Conservation (phyloP, 2,888 invertebrate genomes). For the Rapana venosa region DNA sequence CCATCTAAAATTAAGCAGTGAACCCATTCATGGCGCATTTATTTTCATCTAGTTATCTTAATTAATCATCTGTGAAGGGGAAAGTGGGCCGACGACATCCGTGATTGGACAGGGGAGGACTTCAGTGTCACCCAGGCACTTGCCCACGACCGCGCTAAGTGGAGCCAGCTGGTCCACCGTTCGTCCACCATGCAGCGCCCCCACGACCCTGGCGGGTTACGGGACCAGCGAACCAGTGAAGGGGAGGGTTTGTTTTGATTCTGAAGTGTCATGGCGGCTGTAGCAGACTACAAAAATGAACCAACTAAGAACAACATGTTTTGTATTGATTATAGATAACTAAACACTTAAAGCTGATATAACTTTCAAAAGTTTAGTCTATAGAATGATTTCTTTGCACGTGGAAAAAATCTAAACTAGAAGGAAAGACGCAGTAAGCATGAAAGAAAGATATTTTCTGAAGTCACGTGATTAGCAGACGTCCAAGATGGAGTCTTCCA, state of each 20-base stretch:
- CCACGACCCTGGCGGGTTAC: not conserved
- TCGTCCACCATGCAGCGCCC: not conserved
- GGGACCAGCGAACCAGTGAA: no score
- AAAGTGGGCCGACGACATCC: not conserved
- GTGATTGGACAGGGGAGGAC: not conserved
- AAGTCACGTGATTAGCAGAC: slow-evolving; percentile 38
- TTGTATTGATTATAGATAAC: not conserved
- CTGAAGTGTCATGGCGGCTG: slow-evolving; percentile 26
- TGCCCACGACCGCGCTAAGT: not conserved
- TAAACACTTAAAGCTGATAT: not conserved
- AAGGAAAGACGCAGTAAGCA: not conserved
- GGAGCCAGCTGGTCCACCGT: not conserved
- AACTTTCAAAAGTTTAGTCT: not conserved
- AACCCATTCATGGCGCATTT: no score
- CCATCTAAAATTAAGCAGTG: no score
- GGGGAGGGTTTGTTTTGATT: not conserved
- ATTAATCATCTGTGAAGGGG: not conserved
- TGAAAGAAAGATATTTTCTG: not conserved
- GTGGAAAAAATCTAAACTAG: not conserved
- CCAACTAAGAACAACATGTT: not conserved
- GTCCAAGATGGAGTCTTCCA: slow-evolving; percentile 43
- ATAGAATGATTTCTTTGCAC: no score
- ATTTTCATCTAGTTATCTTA: no score
- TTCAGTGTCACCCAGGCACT: not conserved
- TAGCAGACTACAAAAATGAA: not conserved